Evolutionary conservation across 1,140 invertebrate genomes (phyloP).

Genomic region (Drosophila quadrilineata): DNA sequence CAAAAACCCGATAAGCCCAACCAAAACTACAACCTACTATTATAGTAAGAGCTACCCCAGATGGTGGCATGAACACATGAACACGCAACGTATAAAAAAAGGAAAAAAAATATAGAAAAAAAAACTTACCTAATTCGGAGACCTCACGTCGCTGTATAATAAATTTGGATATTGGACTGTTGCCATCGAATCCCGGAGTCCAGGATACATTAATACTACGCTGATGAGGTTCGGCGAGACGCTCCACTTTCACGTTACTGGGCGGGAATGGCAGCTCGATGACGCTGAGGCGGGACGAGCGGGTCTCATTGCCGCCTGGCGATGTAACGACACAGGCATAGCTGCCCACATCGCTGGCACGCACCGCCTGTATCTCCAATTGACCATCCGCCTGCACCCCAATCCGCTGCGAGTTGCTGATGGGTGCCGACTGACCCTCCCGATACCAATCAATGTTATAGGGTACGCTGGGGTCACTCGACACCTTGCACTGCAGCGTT

Average conservation of each 20-base stretch:
- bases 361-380: slow-evolving; percentile 90
- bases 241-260: slow-evolving; percentile 89
- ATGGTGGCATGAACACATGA: not conserved
- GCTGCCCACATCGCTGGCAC: slow-evolving; percentile 90
- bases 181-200: slow-evolving; percentile 98
- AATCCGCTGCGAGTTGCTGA: slow-evolving; percentile 85
- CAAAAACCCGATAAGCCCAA: not conserved
- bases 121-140: slow-evolving; percentile 87
- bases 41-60: not conserved
- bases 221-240: slow-evolving; percentile 84
- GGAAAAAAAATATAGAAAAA: not conserved
- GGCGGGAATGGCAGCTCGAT: slow-evolving; percentile 97
- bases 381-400: slow-evolving; percentile 89
- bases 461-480: slow-evolving; percentile 94
- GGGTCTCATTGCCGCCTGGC: slow-evolving; percentile 94
- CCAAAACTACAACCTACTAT: not conserved
- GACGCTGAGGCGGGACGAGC: slow-evolving; percentile 91
- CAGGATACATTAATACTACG: slow-evolving; percentile 94
- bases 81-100: too few species aligned
- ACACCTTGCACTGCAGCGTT: slow-evolving; percentile 95
- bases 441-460: slow-evolving; percentile 96
- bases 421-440: slow-evolving; percentile 85
- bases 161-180: slow-evolving; percentile 96
- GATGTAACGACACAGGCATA: slow-evolving; percentile 91
- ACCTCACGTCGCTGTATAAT: slow-evolving; percentile 95